Base-by-base conservation (phyloP, 2,113 vertebrate species). In the Poecile atricapillus region DNA sequence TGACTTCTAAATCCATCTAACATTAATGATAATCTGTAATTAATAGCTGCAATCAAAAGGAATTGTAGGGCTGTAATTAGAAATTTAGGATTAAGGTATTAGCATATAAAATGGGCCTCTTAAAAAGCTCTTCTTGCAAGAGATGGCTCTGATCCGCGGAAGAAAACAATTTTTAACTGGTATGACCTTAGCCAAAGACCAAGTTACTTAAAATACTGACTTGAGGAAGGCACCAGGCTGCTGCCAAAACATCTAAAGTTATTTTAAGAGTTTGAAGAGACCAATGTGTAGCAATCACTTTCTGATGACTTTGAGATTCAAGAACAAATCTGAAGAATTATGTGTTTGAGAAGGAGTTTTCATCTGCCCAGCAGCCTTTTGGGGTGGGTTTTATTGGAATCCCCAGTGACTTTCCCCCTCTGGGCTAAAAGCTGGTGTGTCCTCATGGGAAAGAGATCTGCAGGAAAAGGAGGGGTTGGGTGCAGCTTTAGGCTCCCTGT, bases 21-120 rank as follows among this genome's bases (percentile, higher is more conserved):
- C 83, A 24, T 60, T 95, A 92, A 94, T 79, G 89, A 87, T 94
- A 95, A 95, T 93, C 92, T 97, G 87, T 89, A 95, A 95, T 97
- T 91, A 96, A 90, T 92, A 79, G 85, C 87, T 22, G 68, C 90
- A 92, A 63, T 97, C 94, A 91, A 92, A 95, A 74, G 83, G 75
- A 91, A 41, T 75, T 83, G 92, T 31, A 64, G 93, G 27, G 87
- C 4, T 27, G 89, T 90, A 78, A 95, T 95, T 95, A 95, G 92
- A 58, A 96, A 86, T 95, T 74, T 81, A 88, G 88, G 88, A 93
- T 94, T 97, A 94, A 89, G 81, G 82, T 83, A 78, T 94, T 93
- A 93, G 68, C 68, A 20, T 92, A 19, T 81, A 14, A 93, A 92
- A 91, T 43, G 53, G 52, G n/a, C 55, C 74, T 89, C 46, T 93